Evolutionary conservation across 1,140 invertebrate genomes (phyloP).

Genomic region (Drosophila pandora): DNA sequence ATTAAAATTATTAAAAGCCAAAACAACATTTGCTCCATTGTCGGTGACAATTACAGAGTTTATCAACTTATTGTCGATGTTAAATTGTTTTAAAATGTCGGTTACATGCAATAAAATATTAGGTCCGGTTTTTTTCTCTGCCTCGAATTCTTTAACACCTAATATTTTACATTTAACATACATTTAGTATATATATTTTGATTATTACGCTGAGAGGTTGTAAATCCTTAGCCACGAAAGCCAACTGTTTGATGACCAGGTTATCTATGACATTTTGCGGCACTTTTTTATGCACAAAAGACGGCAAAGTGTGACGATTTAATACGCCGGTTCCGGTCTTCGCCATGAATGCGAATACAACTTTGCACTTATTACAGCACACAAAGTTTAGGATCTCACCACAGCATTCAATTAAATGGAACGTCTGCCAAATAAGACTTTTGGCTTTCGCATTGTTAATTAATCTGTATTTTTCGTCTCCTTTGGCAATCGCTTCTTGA

Average conservation of each 20-base stretch:
- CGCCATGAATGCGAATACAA: not conserved
- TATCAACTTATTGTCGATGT: not conserved
- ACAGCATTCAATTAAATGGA: slow-evolving; percentile 1
- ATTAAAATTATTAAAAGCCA: not conserved
- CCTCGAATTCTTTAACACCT: not conserved
- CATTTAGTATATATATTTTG: not conserved
- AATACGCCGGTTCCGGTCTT: slow-evolving; percentile 1
- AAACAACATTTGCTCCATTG: not conserved
- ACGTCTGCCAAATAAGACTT: too few species aligned
- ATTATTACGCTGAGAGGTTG: too few species aligned
- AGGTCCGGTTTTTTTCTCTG: not conserved
- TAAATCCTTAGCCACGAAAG: too few species aligned
- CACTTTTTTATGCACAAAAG: too few species aligned
- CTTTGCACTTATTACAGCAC: not conserved
- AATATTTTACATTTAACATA: slow-evolving; percentile 1
- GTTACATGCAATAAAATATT: slow-evolving; percentile 1
- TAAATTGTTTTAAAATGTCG: slow-evolving; percentile 1
- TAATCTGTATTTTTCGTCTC: too few species aligned
- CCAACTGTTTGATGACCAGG: too few species aligned
- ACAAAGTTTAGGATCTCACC: slow-evolving; percentile 1
- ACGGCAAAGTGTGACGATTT: slow-evolving; percentile 1
- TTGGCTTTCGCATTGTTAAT: too few species aligned
- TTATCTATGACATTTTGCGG: too few species aligned
- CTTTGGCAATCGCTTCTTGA: too few species aligned
- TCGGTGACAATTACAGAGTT: slow-evolving; percentile 1